Percentiles rank a stretch among this genome's conserved stretches.
phyloP scores from a whole-genome alignment of 2,888 invertebrate species.

The Acanthoscelides obtectus region DNA sequence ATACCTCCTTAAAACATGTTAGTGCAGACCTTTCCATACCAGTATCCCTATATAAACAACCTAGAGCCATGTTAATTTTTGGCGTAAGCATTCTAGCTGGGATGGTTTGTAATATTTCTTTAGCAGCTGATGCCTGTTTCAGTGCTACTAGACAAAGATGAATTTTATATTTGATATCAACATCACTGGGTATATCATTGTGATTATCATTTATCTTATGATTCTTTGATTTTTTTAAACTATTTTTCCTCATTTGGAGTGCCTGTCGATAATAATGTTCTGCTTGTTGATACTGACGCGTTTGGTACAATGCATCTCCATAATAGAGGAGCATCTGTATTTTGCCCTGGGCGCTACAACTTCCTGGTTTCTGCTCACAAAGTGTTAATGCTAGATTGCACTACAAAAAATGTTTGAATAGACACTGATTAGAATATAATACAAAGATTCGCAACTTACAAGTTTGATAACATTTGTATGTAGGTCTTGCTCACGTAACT shows the following conservation, averaged over 20 bases:
- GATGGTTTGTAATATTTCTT: slow-evolving; percentile 53
- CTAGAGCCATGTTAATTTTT: slow-evolving; percentile 73
- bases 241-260: slow-evolving; percentile 59
- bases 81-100: slow-evolving; percentile 64
- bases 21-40: slow-evolving; percentile 69
- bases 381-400: slow-evolving; percentile 61
- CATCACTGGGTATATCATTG: slow-evolving; percentile 54
- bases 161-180: slow-evolving; percentile 69
- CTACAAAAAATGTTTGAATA: slow-evolving; percentile 46
- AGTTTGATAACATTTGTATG: slow-evolving; percentile 67
- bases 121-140: slow-evolving; percentile 60
- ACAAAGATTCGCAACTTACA: slow-evolving; percentile 48
- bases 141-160: slow-evolving; percentile 64
- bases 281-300: slow-evolving; percentile 63
- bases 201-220: slow-evolving; percentile 48
- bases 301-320: slow-evolving; percentile 64
- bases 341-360: slow-evolving; percentile 56
- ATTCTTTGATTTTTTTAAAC: slow-evolving; percentile 52
- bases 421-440: background rate
- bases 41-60: slow-evolving; percentile 64
- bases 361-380: slow-evolving; percentile 61
- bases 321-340: slow-evolving; percentile 66
- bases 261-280: slow-evolving; percentile 63
- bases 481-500: slow-evolving; percentile 64
- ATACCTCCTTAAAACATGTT: slow-evolving; percentile 72